Evolutionary conservation across 2,113 vertebrate genomes (phyloP).

Genomic region (Coturnix japonica): DNA sequence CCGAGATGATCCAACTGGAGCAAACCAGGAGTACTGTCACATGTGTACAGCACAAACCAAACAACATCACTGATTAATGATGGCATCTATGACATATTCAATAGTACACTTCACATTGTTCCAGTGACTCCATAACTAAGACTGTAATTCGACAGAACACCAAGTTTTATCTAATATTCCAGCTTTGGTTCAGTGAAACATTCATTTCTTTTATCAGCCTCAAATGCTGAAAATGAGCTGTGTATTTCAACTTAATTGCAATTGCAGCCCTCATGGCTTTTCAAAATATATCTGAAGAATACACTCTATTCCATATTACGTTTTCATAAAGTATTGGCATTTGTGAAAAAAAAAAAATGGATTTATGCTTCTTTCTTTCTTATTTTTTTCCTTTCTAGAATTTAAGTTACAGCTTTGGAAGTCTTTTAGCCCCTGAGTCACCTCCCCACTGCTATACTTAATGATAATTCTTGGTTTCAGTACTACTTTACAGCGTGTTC

Average conservation of each 20-base stretch:
- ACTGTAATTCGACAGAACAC: not conserved
- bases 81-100: not conserved
- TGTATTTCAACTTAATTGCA: not conserved
- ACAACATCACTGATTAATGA: not conserved
- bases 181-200: not conserved
- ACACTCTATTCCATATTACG: not conserved
- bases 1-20: not conserved
- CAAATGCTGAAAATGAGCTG: not conserved
- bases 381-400: not conserved
- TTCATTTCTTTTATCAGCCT: not conserved
- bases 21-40: not conserved
- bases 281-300: not conserved
- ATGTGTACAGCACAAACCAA: not conserved
- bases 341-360: not conserved
- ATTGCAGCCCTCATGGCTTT: not conserved
- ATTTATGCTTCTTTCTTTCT: not conserved
- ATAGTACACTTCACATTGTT: not conserved
- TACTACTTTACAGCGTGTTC: constrained; percentile 20
- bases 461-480: constrained; percentile 25
- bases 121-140: not conserved
- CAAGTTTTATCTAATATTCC: not conserved
- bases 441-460: constrained; percentile 12
- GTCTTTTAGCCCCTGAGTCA: not conserved
- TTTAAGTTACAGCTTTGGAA: not conserved
- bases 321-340: not conserved